phyloP scores from a whole-genome alignment of 2,888 invertebrate species.

The Ophioninae sp. region DNA sequence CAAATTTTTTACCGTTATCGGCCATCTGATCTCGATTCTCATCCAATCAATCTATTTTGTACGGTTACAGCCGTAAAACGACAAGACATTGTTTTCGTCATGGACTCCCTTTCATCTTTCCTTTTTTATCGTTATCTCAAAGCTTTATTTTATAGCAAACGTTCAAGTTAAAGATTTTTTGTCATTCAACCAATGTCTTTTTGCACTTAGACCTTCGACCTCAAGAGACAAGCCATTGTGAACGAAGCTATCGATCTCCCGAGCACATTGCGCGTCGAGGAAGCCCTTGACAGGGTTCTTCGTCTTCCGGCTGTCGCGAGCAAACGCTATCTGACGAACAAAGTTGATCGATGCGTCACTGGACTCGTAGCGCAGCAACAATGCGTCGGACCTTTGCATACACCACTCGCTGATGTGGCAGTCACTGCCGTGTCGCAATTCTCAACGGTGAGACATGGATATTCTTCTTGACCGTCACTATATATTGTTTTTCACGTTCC shows the following conservation, averaged over 20 bases:
- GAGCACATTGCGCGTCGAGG: slow-evolving; percentile 82
- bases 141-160: too few species aligned
- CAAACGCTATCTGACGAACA: slow-evolving; percentile 97
- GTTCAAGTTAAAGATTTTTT: too few species aligned
- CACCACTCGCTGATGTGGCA: slow-evolving; percentile 97
- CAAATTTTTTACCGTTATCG: too few species aligned
- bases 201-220: slow-evolving; percentile 83
- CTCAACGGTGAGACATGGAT: slow-evolving; percentile 83
- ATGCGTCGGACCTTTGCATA: slow-evolving; percentile 98
- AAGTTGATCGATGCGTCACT: slow-evolving; percentile 97
- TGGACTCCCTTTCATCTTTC: too few species aligned
- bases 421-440: slow-evolving; percentile 94
- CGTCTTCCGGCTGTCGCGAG: slow-evolving; percentile 95
- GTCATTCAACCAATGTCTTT: not conserved
- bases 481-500: too few species aligned
- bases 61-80: too few species aligned
- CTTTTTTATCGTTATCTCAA: too few species aligned
- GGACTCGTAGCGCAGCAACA: slow-evolving; percentile 98
- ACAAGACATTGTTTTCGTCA: too few species aligned
- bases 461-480: not conserved
- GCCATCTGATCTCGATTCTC: too few species aligned
- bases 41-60: too few species aligned
- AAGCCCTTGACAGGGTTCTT: slow-evolving; percentile 90
- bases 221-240: slow-evolving; percentile 82
- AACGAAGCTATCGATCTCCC: slow-evolving; percentile 84